These are phyloP conservation scores for Caenorhabditis briggsae DNA, from an alignment of 1,140 invertebrate species.

Conservation along the genomic window DNA sequence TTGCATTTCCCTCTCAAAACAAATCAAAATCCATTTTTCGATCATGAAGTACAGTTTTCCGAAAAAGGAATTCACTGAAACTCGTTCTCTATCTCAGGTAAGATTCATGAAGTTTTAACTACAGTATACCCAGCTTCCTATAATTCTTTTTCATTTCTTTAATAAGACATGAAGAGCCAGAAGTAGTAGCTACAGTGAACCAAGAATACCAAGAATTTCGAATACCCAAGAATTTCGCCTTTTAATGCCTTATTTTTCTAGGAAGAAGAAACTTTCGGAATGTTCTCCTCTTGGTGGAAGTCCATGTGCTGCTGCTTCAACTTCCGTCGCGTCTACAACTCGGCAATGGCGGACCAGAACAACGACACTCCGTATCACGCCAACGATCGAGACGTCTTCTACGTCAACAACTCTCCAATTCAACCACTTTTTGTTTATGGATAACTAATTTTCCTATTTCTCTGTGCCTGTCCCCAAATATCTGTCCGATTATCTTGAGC, in stretches of 20 bases:
- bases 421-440: background rate
- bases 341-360: background rate
- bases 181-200: too few species aligned
- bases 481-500: background rate
- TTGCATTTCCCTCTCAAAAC: background rate
- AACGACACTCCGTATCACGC: too few species aligned
- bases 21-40: too few species aligned
- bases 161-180: too few species aligned
- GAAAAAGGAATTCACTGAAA: too few species aligned
- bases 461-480: background rate
- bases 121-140: too few species aligned
- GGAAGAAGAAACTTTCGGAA: background rate
- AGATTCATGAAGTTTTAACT: too few species aligned
- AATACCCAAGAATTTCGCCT: too few species aligned
- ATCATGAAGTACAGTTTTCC: too few species aligned
- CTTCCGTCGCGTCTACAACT: background rate
- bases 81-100: too few species aligned
- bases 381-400: background rate
- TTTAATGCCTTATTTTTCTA: background rate
- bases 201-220: too few species aligned
- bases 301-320: slow-evolving; percentile 1
- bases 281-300: background rate
- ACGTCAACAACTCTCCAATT: background rate
- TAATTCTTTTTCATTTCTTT: too few species aligned
- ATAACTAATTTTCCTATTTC: background rate